phyloP scores from a whole-genome alignment of 1,140 invertebrate genomes.

The Bradysia coprophila region DNA sequence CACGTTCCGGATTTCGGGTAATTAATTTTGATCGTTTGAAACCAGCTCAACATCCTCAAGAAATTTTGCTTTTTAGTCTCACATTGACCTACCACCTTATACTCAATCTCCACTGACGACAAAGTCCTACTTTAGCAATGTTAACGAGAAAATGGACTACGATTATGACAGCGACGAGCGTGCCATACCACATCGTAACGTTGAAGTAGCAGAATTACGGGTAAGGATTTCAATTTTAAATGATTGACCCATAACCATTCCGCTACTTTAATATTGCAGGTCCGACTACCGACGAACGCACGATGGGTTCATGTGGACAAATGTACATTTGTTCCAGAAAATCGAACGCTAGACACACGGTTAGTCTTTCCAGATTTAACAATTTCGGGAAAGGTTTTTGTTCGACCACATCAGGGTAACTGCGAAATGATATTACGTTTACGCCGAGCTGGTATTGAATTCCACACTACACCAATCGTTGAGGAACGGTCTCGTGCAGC shows the following conservation, averaged over 20 bases:
- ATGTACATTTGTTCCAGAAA: slow-evolving; percentile 51
- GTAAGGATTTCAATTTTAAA: no score
- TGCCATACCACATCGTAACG: slow-evolving; percentile 11
- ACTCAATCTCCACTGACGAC: neutral
- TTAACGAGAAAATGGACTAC: neutral
- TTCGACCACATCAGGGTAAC: slow-evolving; percentile 30
- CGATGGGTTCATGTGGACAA: slow-evolving; percentile 50
- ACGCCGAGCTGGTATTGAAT: slow-evolving; percentile 56
- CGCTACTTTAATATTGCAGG: no score
- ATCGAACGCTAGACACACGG: slow-evolving; percentile 51
- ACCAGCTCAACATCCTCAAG: neutral
- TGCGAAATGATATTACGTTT: slow-evolving; percentile 64
- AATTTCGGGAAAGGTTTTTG: slow-evolving; percentile 50
- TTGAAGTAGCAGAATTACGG: slow-evolving; percentile 35
- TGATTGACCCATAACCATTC: no score
- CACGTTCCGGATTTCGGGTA: neutral
- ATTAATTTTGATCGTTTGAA: neutral
- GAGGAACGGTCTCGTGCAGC: slow-evolving; percentile 8
- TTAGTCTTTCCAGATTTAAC: slow-evolving; percentile 58
- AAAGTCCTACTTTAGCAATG: neutral
- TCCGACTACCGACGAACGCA: slow-evolving; percentile 32
- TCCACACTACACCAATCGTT: slow-evolving; percentile 26
- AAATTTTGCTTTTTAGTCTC: neutral
- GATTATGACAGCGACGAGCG: neutral
- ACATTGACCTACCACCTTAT: neutral